Percentiles rank a stretch among this genome's conserved stretches.
Conservation (phyloP, 2,113 vertebrate species). For the Peromyscus californicus region DNA sequence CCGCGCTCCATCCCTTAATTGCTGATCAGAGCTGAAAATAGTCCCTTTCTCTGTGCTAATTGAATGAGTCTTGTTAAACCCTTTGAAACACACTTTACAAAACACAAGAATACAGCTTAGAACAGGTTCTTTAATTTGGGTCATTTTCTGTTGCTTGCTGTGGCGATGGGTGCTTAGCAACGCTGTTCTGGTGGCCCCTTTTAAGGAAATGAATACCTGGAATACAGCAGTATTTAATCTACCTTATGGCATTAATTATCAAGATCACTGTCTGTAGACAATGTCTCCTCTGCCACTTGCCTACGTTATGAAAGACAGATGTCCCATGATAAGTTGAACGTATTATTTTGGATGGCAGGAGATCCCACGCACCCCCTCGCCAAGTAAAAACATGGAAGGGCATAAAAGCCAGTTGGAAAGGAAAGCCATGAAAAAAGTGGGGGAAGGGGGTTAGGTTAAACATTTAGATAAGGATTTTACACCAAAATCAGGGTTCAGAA, state of each 20-base stretch:
- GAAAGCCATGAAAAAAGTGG: neutral
- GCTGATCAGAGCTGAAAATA: slow-evolving; percentile 81
- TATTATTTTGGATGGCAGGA: slow-evolving; percentile 70
- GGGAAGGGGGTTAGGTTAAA: neutral
- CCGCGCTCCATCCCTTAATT: slow-evolving; percentile 77
- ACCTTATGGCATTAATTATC: slow-evolving; percentile 79
- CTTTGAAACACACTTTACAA: slow-evolving; percentile 80
- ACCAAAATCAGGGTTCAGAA: slow-evolving; percentile 48
- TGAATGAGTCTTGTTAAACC: slow-evolving; percentile 75
- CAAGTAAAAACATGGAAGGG: slow-evolving; percentile 33
- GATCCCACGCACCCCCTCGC: neutral
- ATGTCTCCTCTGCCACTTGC: slow-evolving; percentile 60
- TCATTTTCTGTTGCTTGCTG: slow-evolving; percentile 79
- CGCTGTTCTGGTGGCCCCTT: slow-evolving; percentile 73
- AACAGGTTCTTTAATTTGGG: slow-evolving; percentile 80
- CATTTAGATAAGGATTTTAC: slow-evolving; percentile 34
- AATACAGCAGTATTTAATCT: slow-evolving; percentile 82
- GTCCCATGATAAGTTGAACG: slow-evolving; percentile 46
- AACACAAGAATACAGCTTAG: slow-evolving; percentile 81
- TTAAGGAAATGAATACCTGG: slow-evolving; percentile 80
- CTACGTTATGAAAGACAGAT: slow-evolving; percentile 52
- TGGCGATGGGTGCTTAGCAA: slow-evolving; percentile 79
- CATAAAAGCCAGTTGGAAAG: slow-evolving; percentile 63
- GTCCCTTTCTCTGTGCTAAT: slow-evolving; percentile 78
- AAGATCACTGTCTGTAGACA: slow-evolving; percentile 78